A percentile compares a stretch with the other conserved stretches of the same genome.
phyloP scores from a whole-genome alignment of 1,140 invertebrate genomes.

The Adelges cooleyi region DNA sequence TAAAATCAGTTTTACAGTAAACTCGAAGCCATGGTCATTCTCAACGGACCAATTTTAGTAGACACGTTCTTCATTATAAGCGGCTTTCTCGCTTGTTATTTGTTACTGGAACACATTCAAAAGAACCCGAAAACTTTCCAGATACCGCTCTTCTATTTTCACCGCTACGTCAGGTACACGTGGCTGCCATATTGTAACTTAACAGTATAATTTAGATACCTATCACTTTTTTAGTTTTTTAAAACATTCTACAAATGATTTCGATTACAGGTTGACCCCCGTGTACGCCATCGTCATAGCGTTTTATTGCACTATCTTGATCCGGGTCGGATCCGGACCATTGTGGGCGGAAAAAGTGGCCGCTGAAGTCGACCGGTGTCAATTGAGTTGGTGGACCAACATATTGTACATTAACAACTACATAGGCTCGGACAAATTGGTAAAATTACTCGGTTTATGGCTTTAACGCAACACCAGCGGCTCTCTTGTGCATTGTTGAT shows the following conservation, averaged over 20 bases:
- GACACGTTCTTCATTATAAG: slow-evolving; percentile 38
- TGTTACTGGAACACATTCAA: slow-evolving; percentile 36
- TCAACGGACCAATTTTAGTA: slow-evolving; percentile 37
- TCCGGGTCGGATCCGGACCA: slow-evolving; percentile 39
- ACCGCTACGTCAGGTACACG: slow-evolving; percentile 14
- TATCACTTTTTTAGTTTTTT: too few species aligned
- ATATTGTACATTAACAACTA: slow-evolving; percentile 50
- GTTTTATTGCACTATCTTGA: slow-evolving; percentile 38
- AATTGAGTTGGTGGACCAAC: slow-evolving; percentile 46
- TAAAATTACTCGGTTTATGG: background rate
- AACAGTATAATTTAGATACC: too few species aligned
- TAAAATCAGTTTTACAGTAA: slow-evolving; percentile 30
- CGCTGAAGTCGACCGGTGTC: slow-evolving; percentile 36
- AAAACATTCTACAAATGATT: too few species aligned
- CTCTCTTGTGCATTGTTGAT: too few species aligned
- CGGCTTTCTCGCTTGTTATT: slow-evolving; percentile 36
- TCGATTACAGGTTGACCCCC: slow-evolving; percentile 40
- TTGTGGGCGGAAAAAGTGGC: slow-evolving; percentile 36
- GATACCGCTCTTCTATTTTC: slow-evolving; percentile 5
- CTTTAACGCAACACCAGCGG: too few species aligned
- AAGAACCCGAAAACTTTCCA: slow-evolving; percentile 35
- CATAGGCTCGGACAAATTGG: slow-evolving; percentile 35
- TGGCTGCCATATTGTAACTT: too few species aligned
- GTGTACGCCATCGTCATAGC: slow-evolving; percentile 39
- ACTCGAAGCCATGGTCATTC: slow-evolving; percentile 32